A percentile compares a stretch with the other conserved stretches of the same genome.
Conservation (phyloP, 2,888 invertebrate species). For the Pachliopta kotzebuea region DNA sequence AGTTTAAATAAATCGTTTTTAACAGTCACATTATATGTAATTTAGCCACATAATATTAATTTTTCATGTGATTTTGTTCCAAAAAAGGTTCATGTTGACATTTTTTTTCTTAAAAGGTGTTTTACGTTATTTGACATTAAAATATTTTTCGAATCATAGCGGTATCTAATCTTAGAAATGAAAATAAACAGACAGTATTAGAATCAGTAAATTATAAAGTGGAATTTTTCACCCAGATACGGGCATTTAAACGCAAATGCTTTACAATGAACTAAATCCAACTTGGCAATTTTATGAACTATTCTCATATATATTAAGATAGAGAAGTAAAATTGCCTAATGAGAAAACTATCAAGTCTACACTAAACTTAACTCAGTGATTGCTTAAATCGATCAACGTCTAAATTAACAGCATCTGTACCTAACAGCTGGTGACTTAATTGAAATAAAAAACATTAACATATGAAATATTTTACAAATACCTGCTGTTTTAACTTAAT, state of each 20-base stretch:
- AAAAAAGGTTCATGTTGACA: slow-evolving; percentile 59
- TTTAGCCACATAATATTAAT: slow-evolving; percentile 59
- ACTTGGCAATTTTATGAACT: not conserved
- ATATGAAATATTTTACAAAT: not conserved
- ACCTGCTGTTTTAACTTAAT: too few species aligned
- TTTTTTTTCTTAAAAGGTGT: slow-evolving; percentile 53
- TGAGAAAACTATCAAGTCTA: not conserved
- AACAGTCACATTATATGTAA: slow-evolving; percentile 67
- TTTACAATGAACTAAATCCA: too few species aligned
- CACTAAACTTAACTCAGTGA: not conserved
- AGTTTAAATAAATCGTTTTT: slow-evolving; percentile 44
- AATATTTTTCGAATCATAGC: slow-evolving; percentile 18
- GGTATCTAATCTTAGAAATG: slow-evolving; percentile 8
- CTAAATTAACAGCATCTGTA: not conserved
- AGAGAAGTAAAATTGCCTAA: not conserved
- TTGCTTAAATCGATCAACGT: not conserved
- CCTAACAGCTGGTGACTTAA: not conserved
- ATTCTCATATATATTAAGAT: not conserved
- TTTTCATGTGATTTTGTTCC: slow-evolving; percentile 55
- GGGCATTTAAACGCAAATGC: not conserved
- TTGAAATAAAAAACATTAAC: not conserved
- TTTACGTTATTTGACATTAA: slow-evolving; percentile 40
- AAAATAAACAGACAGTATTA: slow-evolving; percentile 25
- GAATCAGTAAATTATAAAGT: not conserved
- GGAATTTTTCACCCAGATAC: not conserved